Conservation (phyloP, 1,140 invertebrate species). For the Zaprionus ornatus region DNA sequence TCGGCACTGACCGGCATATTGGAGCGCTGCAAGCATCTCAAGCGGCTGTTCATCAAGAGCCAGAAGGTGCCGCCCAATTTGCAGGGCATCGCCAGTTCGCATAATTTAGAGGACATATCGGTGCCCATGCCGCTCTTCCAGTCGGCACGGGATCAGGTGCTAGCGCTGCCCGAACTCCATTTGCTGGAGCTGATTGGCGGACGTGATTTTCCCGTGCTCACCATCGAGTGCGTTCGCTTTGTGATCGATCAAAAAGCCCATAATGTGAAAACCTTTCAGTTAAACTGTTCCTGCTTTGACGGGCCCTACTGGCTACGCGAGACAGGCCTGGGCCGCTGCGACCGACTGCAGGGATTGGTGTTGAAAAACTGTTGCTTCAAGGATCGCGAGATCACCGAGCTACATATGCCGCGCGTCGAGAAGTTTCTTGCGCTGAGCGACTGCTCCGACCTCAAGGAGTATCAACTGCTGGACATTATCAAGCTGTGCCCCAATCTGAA, state of each 20-base stretch:
- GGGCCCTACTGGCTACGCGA: slow-evolving; percentile 12
- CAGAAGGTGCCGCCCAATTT: not conserved
- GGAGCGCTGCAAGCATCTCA: slow-evolving; percentile 44
- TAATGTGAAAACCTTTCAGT: slow-evolving; percentile 19
- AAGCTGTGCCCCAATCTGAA: slow-evolving; percentile 18
- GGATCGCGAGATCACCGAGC: slow-evolving; percentile 19
- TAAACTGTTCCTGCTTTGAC: slow-evolving; percentile 28
- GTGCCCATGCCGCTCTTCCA: slow-evolving; percentile 32
- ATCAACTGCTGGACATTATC: slow-evolving; percentile 39
- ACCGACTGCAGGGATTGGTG: slow-evolving; percentile 24
- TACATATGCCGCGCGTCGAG: slow-evolving; percentile 32
- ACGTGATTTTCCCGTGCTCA: not conserved
- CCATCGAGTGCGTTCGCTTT: slow-evolving; percentile 21
- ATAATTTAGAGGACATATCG: slow-evolving; percentile 18
- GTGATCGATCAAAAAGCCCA: not conserved
- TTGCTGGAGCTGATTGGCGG: slow-evolving; percentile 27
- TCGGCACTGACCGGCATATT: slow-evolving; percentile 47
- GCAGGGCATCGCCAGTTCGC: slow-evolving; percentile 2
- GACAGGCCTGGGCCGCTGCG: not conserved
- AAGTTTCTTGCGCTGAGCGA: slow-evolving; percentile 37
- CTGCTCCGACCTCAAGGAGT: slow-evolving; percentile 45
- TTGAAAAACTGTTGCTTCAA: slow-evolving; percentile 38
- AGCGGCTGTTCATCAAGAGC: slow-evolving; percentile 33
- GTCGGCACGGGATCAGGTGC: not conserved
- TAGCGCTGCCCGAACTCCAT: slow-evolving; percentile 4